Conservation (phyloP, 2,113 vertebrate genomes). For the Podarcis muralis region DNA sequence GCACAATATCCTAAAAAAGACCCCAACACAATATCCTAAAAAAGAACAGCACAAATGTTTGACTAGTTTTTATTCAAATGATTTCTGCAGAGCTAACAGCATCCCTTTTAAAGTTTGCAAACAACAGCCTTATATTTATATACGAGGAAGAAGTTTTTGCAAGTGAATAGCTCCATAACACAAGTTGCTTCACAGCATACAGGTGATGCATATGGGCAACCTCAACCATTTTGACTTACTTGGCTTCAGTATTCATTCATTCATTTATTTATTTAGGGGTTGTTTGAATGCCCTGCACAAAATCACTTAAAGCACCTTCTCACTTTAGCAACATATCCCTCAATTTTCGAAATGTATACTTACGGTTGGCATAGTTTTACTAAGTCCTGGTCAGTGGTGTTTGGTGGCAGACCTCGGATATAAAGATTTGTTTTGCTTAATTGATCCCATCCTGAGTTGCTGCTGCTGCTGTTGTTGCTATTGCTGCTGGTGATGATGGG, state of each 20-base stretch:
- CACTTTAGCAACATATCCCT: background rate
- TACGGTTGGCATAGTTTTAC: conserved; percentile 99
- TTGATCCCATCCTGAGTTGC: conserved; percentile 95
- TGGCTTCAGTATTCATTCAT: background rate
- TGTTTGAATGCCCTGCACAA: background rate
- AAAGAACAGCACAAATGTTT: background rate
- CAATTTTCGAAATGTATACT: conserved; percentile 73
- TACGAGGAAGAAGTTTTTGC: background rate
- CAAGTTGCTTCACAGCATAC: background rate
- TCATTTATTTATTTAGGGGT: background rate
- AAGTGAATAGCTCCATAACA: background rate
- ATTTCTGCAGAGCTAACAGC: background rate
- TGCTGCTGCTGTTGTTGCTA: conserved; percentile 95
- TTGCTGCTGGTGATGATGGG: conserved; percentile 96
- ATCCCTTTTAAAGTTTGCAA: background rate
- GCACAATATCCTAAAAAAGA: no score
- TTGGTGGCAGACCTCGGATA: conserved; percentile 93
- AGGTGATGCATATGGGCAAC: background rate
- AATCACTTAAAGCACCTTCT: background rate
- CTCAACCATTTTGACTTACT: background rate
- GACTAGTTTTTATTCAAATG: background rate
- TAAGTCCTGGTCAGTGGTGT: conserved; percentile 97
- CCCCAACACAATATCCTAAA: background rate
- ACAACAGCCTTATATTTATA: background rate
- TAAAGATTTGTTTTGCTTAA: conserved; percentile 99